Evolutionary conservation across 1,140 invertebrate genomes (phyloP).

Genomic region (Drosophila bocqueti): DNA sequence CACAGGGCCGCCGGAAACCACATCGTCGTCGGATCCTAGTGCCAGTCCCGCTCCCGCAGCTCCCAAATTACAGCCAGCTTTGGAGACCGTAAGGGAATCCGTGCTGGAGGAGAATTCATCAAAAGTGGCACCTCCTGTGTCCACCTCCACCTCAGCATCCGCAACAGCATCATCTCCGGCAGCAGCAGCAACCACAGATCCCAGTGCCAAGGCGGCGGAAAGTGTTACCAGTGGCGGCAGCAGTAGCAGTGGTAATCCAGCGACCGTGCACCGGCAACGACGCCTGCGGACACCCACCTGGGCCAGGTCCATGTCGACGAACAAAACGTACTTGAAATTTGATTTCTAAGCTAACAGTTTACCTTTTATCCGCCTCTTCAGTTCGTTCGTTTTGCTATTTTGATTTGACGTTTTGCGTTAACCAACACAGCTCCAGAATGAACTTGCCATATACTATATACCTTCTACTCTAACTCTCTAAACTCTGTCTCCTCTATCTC

Average conservation of each 20-base stretch:
- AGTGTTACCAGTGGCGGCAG: constrained; percentile 62
- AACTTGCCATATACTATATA: constrained; percentile 19
- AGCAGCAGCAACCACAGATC: constrained; percentile 13
- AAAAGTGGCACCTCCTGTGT: constrained; percentile 13
- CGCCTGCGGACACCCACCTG: constrained; percentile 91
- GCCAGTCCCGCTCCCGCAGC: constrained; percentile 10
- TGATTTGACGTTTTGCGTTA: constrained; percentile 68
- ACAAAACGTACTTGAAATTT: constrained; percentile 84
- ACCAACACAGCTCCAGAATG: constrained; percentile 57
- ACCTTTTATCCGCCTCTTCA: constrained; percentile 51
- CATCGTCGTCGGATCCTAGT: constrained; percentile 1
- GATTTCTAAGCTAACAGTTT: constrained; percentile 52
- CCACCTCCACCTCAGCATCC: neutral
- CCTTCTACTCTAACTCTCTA: constrained; percentile 29
- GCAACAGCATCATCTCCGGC: neutral
- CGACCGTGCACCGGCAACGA: constrained; percentile 85
- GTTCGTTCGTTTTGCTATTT: constrained; percentile 48
- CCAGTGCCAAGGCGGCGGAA: constrained; percentile 44
- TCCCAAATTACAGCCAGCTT: constrained; percentile 25
- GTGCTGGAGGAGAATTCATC: constrained; percentile 39
- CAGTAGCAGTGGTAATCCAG: constrained; percentile 84
- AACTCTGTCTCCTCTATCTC: constrained; percentile 45
- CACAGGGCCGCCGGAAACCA: constrained; percentile 71
- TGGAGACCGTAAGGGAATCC: constrained; percentile 52
- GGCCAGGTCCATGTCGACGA: constrained; percentile 88